These are phyloP conservation scores for Lampropteryx suffumata DNA, from an alignment of 2,888 invertebrate species.

Conservation along the genomic window DNA sequence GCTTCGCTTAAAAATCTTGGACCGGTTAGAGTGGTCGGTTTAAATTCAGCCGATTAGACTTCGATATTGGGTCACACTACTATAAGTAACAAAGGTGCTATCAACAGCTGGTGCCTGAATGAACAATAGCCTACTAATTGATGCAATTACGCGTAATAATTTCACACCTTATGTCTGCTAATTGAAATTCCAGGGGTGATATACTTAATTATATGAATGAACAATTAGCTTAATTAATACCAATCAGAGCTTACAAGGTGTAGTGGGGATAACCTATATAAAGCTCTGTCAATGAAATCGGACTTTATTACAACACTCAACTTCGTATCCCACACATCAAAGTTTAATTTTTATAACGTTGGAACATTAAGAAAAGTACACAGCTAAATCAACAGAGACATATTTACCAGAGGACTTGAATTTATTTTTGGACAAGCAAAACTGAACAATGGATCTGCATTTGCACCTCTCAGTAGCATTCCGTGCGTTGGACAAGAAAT, in stretches of 20 bases:
- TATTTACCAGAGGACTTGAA: not conserved
- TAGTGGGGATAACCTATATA: constrained; percentile 10
- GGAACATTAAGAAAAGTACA: too few relatives aligned
- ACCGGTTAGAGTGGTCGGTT: too few relatives aligned
- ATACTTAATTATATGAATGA: constrained; percentile 23
- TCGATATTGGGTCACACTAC: too few relatives aligned
- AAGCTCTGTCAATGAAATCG: constrained; percentile 8
- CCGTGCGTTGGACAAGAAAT: constrained; percentile 58
- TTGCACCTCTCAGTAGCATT: constrained; percentile 58
- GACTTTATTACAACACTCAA: constrained; percentile 6
- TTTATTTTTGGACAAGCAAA: not conserved
- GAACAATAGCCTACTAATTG: constrained; percentile 15
- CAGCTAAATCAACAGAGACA: too few relatives aligned
- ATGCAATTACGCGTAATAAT: constrained; percentile 19
- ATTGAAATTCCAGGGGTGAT: constrained; percentile 13
- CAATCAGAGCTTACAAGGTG: constrained; percentile 14
- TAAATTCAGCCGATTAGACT: too few relatives aligned
- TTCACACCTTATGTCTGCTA: constrained; percentile 21
- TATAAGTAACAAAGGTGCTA: not conserved
- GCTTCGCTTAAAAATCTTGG: too few relatives aligned
- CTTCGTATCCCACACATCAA: constrained; percentile 6
- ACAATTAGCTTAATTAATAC: constrained; percentile 23
- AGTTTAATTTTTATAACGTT: not conserved
- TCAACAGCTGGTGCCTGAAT: constrained; percentile 6
- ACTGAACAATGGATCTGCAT: constrained; percentile 56